Conservation (phyloP, 2,888 invertebrate species). For the Gastracanthus pulcherrimus region DNA sequence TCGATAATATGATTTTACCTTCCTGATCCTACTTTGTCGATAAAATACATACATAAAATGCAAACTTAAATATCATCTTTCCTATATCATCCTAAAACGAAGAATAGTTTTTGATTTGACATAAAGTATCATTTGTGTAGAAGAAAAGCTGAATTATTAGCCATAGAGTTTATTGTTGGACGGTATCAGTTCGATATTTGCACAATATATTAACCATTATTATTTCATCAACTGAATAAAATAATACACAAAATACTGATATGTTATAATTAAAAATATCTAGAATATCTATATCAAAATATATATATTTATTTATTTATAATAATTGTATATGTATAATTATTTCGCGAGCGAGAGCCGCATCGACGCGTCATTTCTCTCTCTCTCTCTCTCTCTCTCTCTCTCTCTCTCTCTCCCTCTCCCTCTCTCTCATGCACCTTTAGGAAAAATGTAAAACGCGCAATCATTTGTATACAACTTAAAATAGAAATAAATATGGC, state of each 20-base stretch:
- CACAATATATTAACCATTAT: conserved; percentile 76
- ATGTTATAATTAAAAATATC: conserved; percentile 67
- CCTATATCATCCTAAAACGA: neutral
- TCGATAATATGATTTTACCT: no score
- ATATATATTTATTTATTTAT: conserved; percentile 65
- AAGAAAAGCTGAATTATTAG: conserved; percentile 57
- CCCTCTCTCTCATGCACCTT: no score
- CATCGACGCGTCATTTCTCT: conserved; percentile 16
- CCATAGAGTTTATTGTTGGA: conserved; percentile 75
- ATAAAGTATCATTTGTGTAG: neutral
- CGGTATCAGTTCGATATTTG: conserved; percentile 76
- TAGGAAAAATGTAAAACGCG: no score
- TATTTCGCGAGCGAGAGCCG: conserved; percentile 27
- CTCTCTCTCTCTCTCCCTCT: neutral
- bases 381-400: neutral
- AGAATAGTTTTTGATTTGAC: neutral
- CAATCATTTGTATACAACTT: no score
- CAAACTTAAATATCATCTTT: no score
- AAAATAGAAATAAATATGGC: no score
- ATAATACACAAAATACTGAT: conserved; percentile 75
- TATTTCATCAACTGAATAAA: conserved; percentile 71
- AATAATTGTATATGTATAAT: conserved; percentile 56
- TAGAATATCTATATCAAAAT: conserved; percentile 71
- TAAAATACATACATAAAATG: no score
- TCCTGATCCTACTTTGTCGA: no score